phyloP scores from a whole-genome alignment of 2,888 invertebrate species.

The Dendrolimus pini region DNA sequence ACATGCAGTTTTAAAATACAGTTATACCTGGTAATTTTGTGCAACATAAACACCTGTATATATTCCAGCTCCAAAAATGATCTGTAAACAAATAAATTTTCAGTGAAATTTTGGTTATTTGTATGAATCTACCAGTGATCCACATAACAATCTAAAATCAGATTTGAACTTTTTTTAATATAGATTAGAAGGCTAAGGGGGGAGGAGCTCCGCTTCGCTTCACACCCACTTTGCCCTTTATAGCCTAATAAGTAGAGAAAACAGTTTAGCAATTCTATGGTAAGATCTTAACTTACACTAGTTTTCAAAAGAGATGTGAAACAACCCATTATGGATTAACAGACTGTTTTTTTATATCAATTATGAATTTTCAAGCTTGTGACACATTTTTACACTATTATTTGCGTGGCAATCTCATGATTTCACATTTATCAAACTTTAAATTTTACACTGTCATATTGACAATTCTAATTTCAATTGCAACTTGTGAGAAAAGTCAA shows the following conservation, averaged over 20 bases:
- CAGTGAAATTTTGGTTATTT: neutral
- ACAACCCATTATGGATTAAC: slow-evolving; percentile 23
- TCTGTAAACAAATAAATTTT: slow-evolving; percentile 60
- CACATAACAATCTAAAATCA: neutral
- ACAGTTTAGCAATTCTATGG: too few species aligned
- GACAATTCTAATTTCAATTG: slow-evolving; percentile 6
- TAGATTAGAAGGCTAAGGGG: too few species aligned
- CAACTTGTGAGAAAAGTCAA: neutral
- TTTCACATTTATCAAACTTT: neutral
- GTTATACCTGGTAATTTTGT: slow-evolving; percentile 84
- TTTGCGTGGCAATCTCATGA: neutral
- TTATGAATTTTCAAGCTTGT: slow-evolving; percentile 1
- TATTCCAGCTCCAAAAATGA: slow-evolving; percentile 81
- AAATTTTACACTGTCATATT: slow-evolving; percentile 2
- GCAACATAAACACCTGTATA: slow-evolving; percentile 84
- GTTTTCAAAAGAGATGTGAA: slow-evolving; percentile 26
- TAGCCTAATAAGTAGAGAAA: too few species aligned
- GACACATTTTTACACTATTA: neutral
- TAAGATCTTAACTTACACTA: slow-evolving; percentile 23
- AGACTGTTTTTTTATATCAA: neutral
- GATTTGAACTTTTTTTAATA: too few species aligned
- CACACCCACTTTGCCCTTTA: too few species aligned
- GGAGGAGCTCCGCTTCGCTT: too few species aligned
- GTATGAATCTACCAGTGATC: neutral
- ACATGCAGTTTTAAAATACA: too few species aligned